These are phyloP conservation scores for Hystrix cristata DNA, from an alignment of 2,113 vertebrate genomes.

Conservation along the genomic window DNA sequence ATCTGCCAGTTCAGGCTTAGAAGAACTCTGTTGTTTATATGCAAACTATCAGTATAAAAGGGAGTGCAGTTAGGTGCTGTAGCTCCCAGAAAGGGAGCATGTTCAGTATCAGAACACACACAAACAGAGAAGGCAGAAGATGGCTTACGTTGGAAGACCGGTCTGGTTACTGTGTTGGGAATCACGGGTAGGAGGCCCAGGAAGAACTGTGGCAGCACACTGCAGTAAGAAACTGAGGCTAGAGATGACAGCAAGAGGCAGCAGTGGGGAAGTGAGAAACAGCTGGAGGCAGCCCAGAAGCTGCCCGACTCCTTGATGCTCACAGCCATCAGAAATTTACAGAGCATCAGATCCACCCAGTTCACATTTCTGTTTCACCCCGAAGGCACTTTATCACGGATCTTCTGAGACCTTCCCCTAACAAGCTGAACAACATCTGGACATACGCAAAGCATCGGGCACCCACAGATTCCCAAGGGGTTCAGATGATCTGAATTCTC, in stretches of 20 bases:
- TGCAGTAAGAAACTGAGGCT: background rate
- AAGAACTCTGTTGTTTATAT: background rate
- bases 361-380: constrained; percentile 24
- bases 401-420: constrained; percentile 31
- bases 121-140: background rate
- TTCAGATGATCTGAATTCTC: background rate
- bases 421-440: background rate
- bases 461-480: background rate
- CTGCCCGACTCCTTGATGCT: background rate
- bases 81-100: background rate
- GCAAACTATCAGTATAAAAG: background rate
- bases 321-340: background rate
- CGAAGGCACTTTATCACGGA: background rate
- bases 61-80: background rate
- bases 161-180: background rate
- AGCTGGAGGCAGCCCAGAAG: background rate
- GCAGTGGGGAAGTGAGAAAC: background rate
- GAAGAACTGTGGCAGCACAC: background rate
- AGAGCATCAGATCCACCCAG: background rate
- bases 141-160: background rate
- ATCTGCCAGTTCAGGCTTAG: background rate
- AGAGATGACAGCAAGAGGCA: background rate
- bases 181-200: background rate
- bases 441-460: constrained; percentile 7
- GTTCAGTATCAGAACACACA: background rate